Base-by-base conservation (phyloP, 1,140 invertebrate genomes). In the Heliconius hewitsoni region DNA sequence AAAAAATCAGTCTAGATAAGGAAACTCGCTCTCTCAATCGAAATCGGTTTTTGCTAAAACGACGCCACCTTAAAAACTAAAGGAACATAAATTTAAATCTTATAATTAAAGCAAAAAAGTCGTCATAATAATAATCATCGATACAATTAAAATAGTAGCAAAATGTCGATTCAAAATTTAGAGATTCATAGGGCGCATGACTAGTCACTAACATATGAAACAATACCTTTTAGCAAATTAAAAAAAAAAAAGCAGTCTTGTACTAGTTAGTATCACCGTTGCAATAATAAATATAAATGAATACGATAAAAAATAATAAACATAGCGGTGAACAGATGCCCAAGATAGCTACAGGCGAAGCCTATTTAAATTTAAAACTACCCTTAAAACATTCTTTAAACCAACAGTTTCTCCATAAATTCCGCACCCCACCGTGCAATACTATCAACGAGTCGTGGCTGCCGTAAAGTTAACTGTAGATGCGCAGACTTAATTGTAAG, bases 1-100 rank as follows among this genome's bases (percentile, higher is more conserved):
- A 86, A 87, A 91, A 93, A 93, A 93, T 93, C 92, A 94, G 91
- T 94, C 93, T 92, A 92, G 83, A 89, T 81, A 86, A 87, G 88
- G 81, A 73, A 81, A 81, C 84, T 87, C 81, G 82, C 73, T 79
- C 86, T 75, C 80, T 84, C 86, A 86, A 74, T 81, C 82, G 83
- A 89, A 84, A 85, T 89, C 86, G 87, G 84, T 84, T 84, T 78
- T 83, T 78, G 86, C 84, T 76, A 30, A 81, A 79, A 81, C 74
- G 71, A 79, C 74, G 72, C 80, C 77, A 79, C 77, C 78, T 91
- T 89, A 91, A 84, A 23, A 88, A 86, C 86, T 88, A 88, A 82
- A 90, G 85, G 85, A 89, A 89, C 85, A 84, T 81, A 87, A 83
- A 85, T 85, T 86, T 87, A 83, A 76, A 87, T 83, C 84, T 79